These are phyloP conservation scores for Enteromius afrohamiltoni DNA, from an alignment of 2,797 vertebrate genomes.

Conservation along the genomic window DNA sequence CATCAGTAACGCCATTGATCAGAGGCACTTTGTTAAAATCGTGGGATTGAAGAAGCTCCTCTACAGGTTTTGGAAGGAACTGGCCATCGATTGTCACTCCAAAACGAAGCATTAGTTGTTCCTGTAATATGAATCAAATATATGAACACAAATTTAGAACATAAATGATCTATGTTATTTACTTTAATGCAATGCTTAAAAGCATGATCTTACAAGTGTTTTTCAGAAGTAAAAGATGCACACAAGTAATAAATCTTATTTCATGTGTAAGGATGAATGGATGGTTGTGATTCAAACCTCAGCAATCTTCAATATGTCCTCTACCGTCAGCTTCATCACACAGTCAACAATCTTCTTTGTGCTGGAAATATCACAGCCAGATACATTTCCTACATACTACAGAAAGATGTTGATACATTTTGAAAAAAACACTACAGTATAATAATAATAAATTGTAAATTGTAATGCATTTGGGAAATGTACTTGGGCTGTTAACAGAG, in stretches of 20 bases:
- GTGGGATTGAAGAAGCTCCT: conserved; percentile 62
- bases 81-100: conserved; percentile 64
- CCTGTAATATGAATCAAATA: neutral
- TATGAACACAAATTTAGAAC: neutral
- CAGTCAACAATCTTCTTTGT: conserved; percentile 71
- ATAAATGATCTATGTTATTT: neutral
- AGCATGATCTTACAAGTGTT: neutral
- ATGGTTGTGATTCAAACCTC: neutral
- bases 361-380: conserved; percentile 73
- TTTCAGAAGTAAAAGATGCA: neutral
- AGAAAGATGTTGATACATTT: conserved; percentile 14
- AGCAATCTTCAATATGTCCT: conserved; percentile 52
- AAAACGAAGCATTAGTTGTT: conserved; percentile 47
- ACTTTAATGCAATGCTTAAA: neutral
- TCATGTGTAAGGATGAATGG: neutral
- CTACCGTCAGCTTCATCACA: conserved; percentile 65
- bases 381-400: conserved; percentile 67
- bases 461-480: neutral
- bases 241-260: neutral
- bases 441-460: neutral
- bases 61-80: conserved; percentile 68
- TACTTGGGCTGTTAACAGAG: conserved; percentile 66
- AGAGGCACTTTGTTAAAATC: conserved; percentile 73
- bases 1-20: conserved; percentile 73
- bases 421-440: neutral